Evolutionary conservation across 2,113 vertebrate genomes (phyloP).

Genomic region (Edolisoma coerulescens): DNA sequence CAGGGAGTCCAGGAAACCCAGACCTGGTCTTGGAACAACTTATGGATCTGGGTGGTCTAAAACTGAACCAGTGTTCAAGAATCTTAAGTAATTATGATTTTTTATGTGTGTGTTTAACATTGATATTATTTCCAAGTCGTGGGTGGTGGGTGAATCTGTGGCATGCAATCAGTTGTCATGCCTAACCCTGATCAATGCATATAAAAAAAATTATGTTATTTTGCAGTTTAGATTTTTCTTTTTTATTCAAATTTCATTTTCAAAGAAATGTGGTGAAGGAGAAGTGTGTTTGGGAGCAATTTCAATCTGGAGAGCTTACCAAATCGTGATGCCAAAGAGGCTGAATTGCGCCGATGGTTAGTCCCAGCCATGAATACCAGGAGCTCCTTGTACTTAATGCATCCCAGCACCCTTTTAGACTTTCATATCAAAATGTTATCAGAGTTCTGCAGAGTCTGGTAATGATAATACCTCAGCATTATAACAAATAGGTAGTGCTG

Average conservation of each 20-base stretch:
- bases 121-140: not conserved
- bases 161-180: not conserved
- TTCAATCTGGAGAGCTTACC: conserved; percentile 18
- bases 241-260: not conserved
- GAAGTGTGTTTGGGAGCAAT: not conserved
- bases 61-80: not conserved
- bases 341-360: conserved; percentile 14
- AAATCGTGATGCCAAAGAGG: not conserved
- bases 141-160: not conserved
- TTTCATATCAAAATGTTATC: conserved; percentile 54
- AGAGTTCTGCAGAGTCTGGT: conserved; percentile 53
- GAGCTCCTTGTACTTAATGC: conserved; percentile 20
- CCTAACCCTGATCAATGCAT: not conserved
- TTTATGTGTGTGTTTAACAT: not conserved
- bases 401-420: conserved; percentile 13
- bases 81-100: not conserved
- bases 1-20: not conserved
- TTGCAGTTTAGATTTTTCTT: not conserved
- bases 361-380: conserved; percentile 2
- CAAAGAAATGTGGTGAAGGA: not conserved
- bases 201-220: not conserved
- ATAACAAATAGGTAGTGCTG: conserved; percentile 60
- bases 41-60: conserved; percentile 28
- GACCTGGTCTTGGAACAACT: not conserved
- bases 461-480: conserved; percentile 55